Evolutionary conservation across 2,113 vertebrate species (phyloP).

Genomic region (Nyctereutes procyonoides): DNA sequence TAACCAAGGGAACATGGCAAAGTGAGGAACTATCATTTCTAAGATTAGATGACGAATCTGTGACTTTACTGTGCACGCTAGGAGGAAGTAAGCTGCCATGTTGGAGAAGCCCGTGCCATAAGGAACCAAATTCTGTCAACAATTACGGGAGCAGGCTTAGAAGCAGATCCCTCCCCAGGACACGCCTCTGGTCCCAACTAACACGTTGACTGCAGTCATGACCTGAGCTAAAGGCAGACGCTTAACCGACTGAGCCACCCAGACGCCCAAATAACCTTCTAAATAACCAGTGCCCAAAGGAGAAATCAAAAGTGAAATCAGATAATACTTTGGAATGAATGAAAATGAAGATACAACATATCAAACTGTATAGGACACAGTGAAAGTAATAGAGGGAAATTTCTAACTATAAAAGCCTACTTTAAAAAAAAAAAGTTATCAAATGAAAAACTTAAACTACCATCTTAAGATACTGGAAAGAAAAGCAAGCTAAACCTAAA

Average conservation of each 20-base stretch:
- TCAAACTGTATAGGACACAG: background rate
- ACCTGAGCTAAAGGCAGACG: too few relatives aligned
- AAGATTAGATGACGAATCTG: background rate
- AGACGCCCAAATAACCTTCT: too few relatives aligned
- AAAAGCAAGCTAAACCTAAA: conserved; percentile 23
- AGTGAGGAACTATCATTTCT: background rate
- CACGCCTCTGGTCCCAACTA: background rate
- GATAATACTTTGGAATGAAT: too few relatives aligned
- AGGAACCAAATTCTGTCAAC: background rate
- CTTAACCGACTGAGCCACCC: too few relatives aligned
- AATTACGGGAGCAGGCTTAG: background rate
- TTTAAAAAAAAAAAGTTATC: background rate
- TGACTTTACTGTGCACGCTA: background rate
- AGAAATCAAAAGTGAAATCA: too few relatives aligned
- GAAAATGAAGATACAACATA: too few relatives aligned
- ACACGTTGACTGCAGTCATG: background rate
- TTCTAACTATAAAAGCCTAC: background rate
- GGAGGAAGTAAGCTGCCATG: background rate
- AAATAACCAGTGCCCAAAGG: too few relatives aligned
- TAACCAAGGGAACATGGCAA: background rate
- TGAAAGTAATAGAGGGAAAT: conserved; percentile 9
- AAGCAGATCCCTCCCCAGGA: background rate
- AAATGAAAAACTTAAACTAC: conserved; percentile 11
- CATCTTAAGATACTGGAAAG: background rate
- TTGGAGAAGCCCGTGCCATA: background rate